phyloP scores from a whole-genome alignment of 2,888 invertebrate genomes.

The Tenthredo mesomela region DNA sequence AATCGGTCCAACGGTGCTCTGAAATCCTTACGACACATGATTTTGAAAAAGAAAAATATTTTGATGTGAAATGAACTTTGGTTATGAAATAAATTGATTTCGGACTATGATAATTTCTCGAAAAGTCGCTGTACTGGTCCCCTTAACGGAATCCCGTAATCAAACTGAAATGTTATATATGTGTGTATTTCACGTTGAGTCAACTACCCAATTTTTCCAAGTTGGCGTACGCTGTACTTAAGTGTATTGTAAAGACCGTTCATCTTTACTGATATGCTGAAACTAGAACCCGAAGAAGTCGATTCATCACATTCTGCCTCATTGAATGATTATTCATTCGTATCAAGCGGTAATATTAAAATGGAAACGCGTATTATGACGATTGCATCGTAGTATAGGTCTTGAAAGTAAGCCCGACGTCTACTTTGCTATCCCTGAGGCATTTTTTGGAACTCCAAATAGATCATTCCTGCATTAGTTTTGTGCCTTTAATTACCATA shows the following conservation, averaged over 20 bases:
- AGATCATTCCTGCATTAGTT: background rate
- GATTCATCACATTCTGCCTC: background rate
- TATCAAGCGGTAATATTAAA: background rate
- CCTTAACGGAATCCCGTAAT: background rate
- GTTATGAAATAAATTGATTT: too few species aligned
- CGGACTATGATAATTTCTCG: too few species aligned
- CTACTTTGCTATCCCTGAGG: background rate
- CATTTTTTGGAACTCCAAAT: background rate
- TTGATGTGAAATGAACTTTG: too few species aligned
- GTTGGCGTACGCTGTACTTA: background rate
- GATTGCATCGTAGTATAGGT: too few species aligned
- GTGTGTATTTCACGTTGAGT: background rate
- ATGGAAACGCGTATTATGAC: too few species aligned
- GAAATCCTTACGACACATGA: too few species aligned
- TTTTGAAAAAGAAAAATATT: too few species aligned
- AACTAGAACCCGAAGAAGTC: background rate
- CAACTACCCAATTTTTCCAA: background rate
- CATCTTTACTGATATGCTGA: background rate
- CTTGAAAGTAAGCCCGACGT: too few species aligned
- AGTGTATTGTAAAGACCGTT: background rate
- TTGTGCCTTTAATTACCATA: background rate
- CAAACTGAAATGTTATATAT: background rate
- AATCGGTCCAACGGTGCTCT: too few species aligned
- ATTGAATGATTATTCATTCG: background rate
- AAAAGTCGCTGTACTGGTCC: too few species aligned